These are phyloP conservation scores for Channa maculata DNA, from an alignment of 2,113 vertebrate genomes.

Conservation along the genomic window DNA sequence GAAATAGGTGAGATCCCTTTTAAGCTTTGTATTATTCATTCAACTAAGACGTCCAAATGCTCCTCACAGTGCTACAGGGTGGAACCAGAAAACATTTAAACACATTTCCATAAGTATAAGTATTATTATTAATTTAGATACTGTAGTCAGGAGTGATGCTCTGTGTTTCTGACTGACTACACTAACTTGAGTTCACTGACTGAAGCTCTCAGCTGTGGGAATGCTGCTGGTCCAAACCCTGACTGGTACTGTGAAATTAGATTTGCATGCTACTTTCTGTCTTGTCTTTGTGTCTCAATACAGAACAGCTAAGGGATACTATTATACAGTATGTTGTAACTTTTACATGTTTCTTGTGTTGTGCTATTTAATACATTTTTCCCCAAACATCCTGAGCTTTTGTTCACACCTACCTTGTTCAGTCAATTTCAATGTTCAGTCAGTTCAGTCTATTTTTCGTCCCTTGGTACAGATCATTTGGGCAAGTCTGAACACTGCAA, in stretches of 20 bases:
- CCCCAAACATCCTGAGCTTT: too few relatives aligned
- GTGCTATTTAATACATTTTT: not conserved
- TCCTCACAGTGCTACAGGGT: not conserved
- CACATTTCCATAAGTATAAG: not conserved
- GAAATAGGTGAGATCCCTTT: not conserved
- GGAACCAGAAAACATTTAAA: not conserved
- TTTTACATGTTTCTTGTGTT: not conserved
- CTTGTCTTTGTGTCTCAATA: constrained; percentile 3
- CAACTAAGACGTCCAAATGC: too few relatives aligned
- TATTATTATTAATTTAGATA: constrained; percentile 19
- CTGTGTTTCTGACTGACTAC: constrained; percentile 21
- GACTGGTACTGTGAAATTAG: not conserved
- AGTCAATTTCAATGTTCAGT: too few relatives aligned
- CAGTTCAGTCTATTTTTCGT: too few relatives aligned
- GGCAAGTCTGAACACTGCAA: too few relatives aligned
- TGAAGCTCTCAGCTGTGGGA: constrained; percentile 13
- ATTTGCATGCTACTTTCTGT: not conserved
- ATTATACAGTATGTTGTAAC: not conserved
- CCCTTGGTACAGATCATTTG: too few relatives aligned
- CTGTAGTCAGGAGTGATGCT: constrained; percentile 12
- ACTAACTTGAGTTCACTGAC: not conserved
- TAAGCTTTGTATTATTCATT: not conserved
- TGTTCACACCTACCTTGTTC: too few relatives aligned
- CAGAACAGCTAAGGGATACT: too few relatives aligned
- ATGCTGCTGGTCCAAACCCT: constrained; percentile 1